phyloP scores from a whole-genome alignment of 2,797 vertebrate genomes.

The Choloepus didactylus region DNA sequence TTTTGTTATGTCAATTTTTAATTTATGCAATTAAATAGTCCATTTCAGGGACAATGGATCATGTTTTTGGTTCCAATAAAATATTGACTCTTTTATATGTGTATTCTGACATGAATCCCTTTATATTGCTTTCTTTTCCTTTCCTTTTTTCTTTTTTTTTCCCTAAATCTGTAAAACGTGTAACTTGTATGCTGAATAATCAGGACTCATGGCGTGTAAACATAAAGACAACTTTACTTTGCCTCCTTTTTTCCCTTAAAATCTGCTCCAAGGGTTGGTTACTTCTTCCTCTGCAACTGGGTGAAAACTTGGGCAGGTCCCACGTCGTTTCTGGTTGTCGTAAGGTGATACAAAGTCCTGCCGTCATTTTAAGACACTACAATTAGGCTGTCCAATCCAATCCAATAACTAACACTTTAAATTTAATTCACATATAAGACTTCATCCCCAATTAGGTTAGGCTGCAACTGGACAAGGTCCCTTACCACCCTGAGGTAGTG shows the following conservation, averaged over 20 bases:
- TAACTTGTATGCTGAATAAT: not conserved
- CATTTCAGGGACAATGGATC: slow-evolving; percentile 17
- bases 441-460: not conserved
- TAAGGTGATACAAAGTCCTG: not conserved
- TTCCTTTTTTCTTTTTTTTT: not conserved
- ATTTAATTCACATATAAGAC: not conserved
- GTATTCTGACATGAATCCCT: not conserved
- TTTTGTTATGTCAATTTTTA: not conserved
- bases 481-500: not conserved
- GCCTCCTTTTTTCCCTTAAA: not conserved
- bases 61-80: slow-evolving; percentile 26
- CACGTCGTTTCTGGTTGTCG: not conserved
- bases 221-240: not conserved
- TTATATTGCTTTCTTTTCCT: not conserved
- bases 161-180: not conserved
- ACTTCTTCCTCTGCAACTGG: not conserved
- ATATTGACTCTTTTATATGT: not conserved
- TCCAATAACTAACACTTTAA: not conserved
- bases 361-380: not conserved
- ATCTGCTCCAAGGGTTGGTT: not conserved
- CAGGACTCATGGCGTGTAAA: not conserved
- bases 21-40: slow-evolving; percentile 16
- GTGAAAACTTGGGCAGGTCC: not conserved
- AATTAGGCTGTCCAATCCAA: not conserved
- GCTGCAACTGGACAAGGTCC: not conserved